Base-by-base conservation (phyloP, 2,113 vertebrate species). In the Triplophysa dalaica region DNA sequence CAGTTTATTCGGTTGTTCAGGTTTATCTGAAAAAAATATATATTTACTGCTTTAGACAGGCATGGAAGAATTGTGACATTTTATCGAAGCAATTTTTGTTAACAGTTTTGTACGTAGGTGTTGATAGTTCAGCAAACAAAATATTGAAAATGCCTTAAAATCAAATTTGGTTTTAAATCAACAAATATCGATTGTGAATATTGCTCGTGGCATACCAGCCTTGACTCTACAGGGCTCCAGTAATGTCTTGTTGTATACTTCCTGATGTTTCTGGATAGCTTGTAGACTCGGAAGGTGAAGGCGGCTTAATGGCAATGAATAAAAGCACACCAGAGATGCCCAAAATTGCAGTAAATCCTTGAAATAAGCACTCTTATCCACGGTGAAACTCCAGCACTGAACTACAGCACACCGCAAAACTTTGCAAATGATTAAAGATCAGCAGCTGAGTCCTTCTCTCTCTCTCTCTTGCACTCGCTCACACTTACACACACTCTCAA, bases 351-450 rank as follows among this genome's bases (percentile, higher is more conserved):
- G 80, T 26, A 21, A 22, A 48, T 70, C 26, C 29, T 48, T 65
- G 17, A 77, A 72, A 75, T 63, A 24, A 13, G 13, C 48, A 61
- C 70, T 74, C 50, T 80, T 38, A 67, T 74, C 56, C 58, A 45
- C 7, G 4, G 43, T 48, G 16, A 80, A 24, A 17, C 33, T 22
- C 45, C 21, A 9, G 29, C 1, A 1, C 45, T 79, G 68, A 38
- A 64, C 68, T 45, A 38, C 33, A 38, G 33, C 7, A 38, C 52
- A 66, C 17, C 38, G 38, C 29, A 69, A 76, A 82, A 76, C 70
- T 69, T 75, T 65, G 4, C 26, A 17, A n/a, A 21, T 80, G 77
- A 82, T 82, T 82, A 82, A 70, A 80, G 80, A 82, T 73, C 62
- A 56, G 67, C 83, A 74, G 54, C 83, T 56, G 72, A 66, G 76